Percentiles rank a stretch among this genome's conserved stretches.
Conservation (phyloP, 2,797 vertebrate species). For the Crotalus adamanteus region DNA sequence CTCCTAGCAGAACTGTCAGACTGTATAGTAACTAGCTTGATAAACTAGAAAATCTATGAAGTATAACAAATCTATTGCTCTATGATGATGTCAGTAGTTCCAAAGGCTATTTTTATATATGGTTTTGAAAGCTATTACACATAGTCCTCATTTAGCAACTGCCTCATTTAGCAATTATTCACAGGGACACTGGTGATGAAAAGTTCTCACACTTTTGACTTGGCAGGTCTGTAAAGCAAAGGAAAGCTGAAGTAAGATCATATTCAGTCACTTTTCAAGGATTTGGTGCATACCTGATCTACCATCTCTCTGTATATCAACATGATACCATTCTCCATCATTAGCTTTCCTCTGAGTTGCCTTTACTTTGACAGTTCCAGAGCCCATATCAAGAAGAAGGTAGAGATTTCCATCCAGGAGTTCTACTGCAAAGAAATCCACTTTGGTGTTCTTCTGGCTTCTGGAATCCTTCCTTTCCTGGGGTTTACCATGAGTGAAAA, state of each 20-base stretch:
- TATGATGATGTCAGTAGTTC: neutral
- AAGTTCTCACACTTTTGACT: neutral
- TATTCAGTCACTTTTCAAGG: neutral
- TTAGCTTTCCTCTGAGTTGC: slow-evolving; percentile 97
- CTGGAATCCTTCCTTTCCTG: slow-evolving; percentile 91
- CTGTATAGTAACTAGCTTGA: neutral
- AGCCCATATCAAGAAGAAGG: slow-evolving; percentile 96
- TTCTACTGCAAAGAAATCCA: slow-evolving; percentile 98
- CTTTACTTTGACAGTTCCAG: slow-evolving; percentile 98
- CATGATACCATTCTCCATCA: slow-evolving; percentile 97
- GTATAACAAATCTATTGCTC: neutral
- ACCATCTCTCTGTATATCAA: slow-evolving; percentile 97
- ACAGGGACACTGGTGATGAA: neutral
- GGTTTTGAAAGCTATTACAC: neutral
- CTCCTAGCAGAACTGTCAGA: neutral
- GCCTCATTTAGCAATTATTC: neutral
- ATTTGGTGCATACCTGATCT: slow-evolving; percentile 83
- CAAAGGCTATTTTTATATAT: neutral
- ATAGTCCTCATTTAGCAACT: neutral
- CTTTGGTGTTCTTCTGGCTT: slow-evolving; percentile 96
- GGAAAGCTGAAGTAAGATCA: neutral
- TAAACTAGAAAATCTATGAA: neutral
- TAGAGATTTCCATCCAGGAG: slow-evolving; percentile 94
- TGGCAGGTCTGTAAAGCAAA: neutral
- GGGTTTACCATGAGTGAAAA: slow-evolving; percentile 95